Percentiles rank a stretch among this genome's conserved stretches.
These are phyloP conservation scores for Autographa gamma DNA, from an alignment of 2,888 invertebrate species.

Conservation along the genomic window DNA sequence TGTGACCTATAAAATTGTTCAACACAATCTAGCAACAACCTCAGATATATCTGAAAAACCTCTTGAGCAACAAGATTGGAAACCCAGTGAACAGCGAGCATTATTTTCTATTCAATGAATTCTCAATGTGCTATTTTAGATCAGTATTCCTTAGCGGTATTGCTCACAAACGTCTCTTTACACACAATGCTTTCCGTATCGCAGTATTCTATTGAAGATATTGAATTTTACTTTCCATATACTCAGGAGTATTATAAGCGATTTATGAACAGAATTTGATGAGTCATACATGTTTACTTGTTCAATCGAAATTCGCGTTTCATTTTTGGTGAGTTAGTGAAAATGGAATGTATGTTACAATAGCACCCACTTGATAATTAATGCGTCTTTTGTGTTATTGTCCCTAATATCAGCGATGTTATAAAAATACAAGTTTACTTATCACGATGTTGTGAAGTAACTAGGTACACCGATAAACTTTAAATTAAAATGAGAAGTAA, in stretches of 20 bases:
- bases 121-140: slow-evolving; percentile 20
- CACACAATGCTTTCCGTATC: slow-evolving; percentile 17
- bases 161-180: slow-evolving; percentile 12
- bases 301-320: not conserved
- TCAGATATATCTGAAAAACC: not conserved
- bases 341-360: not conserved
- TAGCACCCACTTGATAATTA: too few species aligned
- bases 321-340: not conserved
- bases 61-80: slow-evolving; percentile 5
- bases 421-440: too few species aligned
- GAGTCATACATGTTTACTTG: not conserved
- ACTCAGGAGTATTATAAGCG: not conserved
- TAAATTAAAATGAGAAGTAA: too few species aligned
- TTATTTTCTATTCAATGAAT: slow-evolving; percentile 22
- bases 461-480: too few species aligned
- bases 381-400: too few species aligned
- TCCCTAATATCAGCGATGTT: too few species aligned
- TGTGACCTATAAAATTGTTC: not conserved
- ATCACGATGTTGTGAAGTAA: too few species aligned
- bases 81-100: slow-evolving; percentile 14
- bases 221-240: slow-evolving; percentile 17
- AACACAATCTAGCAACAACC: not conserved
- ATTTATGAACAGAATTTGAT: not conserved
- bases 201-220: slow-evolving; percentile 19
- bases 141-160: slow-evolving; percentile 12